Conservation (phyloP, 1,140 invertebrate species). For the Portunus trituberculatus region DNA sequence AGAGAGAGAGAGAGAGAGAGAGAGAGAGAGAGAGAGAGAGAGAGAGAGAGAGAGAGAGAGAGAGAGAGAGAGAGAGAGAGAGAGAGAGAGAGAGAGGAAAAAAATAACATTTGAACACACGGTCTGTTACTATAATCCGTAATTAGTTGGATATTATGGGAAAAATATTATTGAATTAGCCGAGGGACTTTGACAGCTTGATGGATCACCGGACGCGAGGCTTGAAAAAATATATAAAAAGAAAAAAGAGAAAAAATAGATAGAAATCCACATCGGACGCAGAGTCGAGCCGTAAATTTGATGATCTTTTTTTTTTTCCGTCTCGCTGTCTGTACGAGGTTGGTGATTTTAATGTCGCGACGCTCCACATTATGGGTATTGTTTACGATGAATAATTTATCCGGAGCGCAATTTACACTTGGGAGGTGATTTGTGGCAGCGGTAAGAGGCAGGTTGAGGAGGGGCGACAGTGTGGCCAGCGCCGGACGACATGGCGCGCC, state of each 20-base stretch:
- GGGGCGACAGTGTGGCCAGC: background rate
- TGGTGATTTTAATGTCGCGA: conserved; percentile 46
- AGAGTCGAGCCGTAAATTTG: background rate
- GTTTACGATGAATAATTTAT: conserved; percentile 61
- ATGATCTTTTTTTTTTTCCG: background rate
- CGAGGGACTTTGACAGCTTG: background rate
- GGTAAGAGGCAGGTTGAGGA: conserved; percentile 31
- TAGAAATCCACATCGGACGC: background rate
- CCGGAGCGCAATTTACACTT: conserved; percentile 35
- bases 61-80: background rate
- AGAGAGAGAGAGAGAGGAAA: background rate
- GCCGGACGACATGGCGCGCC: too few relatives aligned
- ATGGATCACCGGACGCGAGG: background rate
- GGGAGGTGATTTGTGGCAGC: conserved; percentile 15
- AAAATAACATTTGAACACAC: background rate
- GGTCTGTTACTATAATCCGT: background rate
- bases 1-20: background rate
- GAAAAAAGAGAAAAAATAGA: background rate
- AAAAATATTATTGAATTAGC: conserved; percentile 2
- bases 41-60: background rate
- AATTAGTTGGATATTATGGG: conserved; percentile 14
- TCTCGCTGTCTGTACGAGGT: background rate
- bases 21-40: conserved; percentile 19
- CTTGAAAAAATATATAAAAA: too few relatives aligned
- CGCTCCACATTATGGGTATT: conserved; percentile 34